Base-by-base conservation (phyloP, 1,140 invertebrate species). In the Stegodyphus mimosarum region DNA sequence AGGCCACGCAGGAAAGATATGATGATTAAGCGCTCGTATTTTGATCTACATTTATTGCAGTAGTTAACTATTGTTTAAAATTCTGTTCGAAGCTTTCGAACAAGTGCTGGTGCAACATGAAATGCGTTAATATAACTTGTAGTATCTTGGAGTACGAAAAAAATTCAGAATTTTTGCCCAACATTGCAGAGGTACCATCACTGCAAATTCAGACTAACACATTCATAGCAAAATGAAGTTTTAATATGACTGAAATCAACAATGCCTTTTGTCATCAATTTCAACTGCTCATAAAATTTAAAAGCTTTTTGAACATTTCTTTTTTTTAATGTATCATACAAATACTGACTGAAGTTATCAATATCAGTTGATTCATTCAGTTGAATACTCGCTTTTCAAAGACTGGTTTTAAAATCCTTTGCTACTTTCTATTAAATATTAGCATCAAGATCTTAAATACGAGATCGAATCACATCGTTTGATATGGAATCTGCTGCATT, bases 261-360 rank as follows among this genome's bases (percentile, higher is more conserved):
- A 18, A 70, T 70, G 3, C 18, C 67, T 70, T 70, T 48, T 33
- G 67, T 70, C 67, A 48, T 70, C 67, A 18, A 70, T 13, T 70
- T 33, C 11, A 70, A 17, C 33, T 2, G 67, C 48, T 70, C 33
- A 18, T 48, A 70, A 70, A 70, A 33, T 70, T n/a, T n/a, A 70
- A 48, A 70, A 70, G 33, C 11, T 70, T 48, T 33, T 70, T 48
- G 5, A 70, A 70, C 33, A 33, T 67, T 17, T 67, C 66, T 17
- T 33, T n/a, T 17, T 11, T 2, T 60, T 60, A 60, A 60, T 60
- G 15, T 15, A 60, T 60, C 55, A 60, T 15, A 60, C 9, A 60
- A 60, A 67, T 67, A 67, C 66, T 67, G 6, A 17, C 66, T 67
- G 67, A 15, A 70, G 33, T 70, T 70, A 70, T 70, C 67, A 70